Conservation (phyloP, 2,113 vertebrate genomes). For the Aleadryas rufinucha region DNA sequence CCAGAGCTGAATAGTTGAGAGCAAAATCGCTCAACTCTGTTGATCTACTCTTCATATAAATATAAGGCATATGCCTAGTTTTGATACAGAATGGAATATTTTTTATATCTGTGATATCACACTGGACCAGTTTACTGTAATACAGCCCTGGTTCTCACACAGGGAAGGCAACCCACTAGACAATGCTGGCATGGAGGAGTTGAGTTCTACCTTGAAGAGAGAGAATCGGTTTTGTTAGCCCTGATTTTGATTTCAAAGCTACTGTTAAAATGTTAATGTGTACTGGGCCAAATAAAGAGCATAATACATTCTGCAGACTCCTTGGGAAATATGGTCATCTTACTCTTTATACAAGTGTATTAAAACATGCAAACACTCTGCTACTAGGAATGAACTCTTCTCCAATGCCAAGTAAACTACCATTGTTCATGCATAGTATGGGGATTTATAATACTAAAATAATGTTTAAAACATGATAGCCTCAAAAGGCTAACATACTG, state of each 20-base stretch:
- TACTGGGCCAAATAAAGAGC: background rate
- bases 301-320: background rate
- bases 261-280: slow-evolving; percentile 5
- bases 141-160: slow-evolving; percentile 57
- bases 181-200: slow-evolving; percentile 42
- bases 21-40: slow-evolving; percentile 63
- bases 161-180: slow-evolving; percentile 44
- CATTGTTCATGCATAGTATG: slow-evolving; percentile 18
- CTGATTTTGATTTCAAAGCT: slow-evolving; percentile 47
- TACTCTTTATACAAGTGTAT: background rate
- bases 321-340: slow-evolving; percentile 28
- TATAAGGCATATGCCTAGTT: slow-evolving; percentile 80
- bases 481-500: slow-evolving; percentile 31
- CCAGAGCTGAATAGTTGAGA: slow-evolving; percentile 60
- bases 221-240: background rate
- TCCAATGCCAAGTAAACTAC: slow-evolving; percentile 50
- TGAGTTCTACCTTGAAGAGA: slow-evolving; percentile 64
- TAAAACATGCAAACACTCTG: background rate
- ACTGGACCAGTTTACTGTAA: slow-evolving; percentile 81
- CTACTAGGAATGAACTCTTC: slow-evolving; percentile 28
- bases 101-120: slow-evolving; percentile 80
- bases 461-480: background rate
- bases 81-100: slow-evolving; percentile 85
- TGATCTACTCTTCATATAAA: slow-evolving; percentile 75
- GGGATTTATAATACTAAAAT: background rate